Base-by-base conservation (phyloP, 2,888 invertebrate genomes). In the Erpobdella octoculata region DNA sequence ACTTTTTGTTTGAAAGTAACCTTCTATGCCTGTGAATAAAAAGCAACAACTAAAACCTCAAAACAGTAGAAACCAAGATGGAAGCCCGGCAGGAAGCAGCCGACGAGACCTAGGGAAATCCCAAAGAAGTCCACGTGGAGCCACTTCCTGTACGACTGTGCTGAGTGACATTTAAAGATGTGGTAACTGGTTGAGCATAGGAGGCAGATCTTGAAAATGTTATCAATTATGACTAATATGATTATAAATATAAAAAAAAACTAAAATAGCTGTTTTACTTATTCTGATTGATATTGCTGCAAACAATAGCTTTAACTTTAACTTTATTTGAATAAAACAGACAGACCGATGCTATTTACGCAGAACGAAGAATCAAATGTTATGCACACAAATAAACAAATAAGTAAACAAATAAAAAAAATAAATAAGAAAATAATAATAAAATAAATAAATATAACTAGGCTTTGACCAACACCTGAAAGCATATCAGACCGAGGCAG, bases 1-100 rank as follows among this genome's bases (percentile, higher is more conserved):
- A n/a, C n/a, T n/a, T n/a, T n/a, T n/a, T n/a, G n/a, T n/a, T n/a
- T n/a, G n/a, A n/a, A n/a, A n/a, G n/a, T n/a, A n/a, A n/a, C n/a
- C n/a, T n/a, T n/a, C n/a, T n/a, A n/a, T n/a, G n/a, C n/a, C n/a
- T 41, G n/a, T n/a, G n/a, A 59, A 59, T 15, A 8, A 35, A 33
- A 9, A 64, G 4, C 28, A 72, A 62, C 28, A 33, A 70, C 36
- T 12, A 48, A 88, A 86, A 92, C 93, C 85, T 88, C 88, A 82
- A 92, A 89, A 84, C 95, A 96, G 90, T 93, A 94, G 84, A 94
- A 96, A 15, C 94, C 94, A 82, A 93, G 94, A 84, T 96, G 94
- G 76, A 96, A 91, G 71, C 94, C 95, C 35, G 93, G 93, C 75
- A 93, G 89, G 84, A 95, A 96, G 81, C 95, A 93, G 71, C 93